Percentiles rank a stretch among this genome's conserved stretches.
Conservation (phyloP, 2,113 vertebrate genomes). For the Colinus virginianus region DNA sequence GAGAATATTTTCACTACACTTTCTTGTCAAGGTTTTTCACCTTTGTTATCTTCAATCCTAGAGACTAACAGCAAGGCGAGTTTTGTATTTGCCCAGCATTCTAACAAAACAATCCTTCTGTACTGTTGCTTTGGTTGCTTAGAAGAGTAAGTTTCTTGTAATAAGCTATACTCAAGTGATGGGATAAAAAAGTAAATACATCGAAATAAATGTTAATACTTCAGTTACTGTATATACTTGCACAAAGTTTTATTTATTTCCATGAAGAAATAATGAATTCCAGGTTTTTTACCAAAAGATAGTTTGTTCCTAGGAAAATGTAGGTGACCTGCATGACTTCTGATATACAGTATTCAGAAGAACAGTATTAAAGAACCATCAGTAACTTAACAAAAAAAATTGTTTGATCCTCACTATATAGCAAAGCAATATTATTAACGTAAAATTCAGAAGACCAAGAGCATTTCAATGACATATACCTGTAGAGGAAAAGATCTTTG, state of each 20-base stretch:
- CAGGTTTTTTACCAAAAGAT: background rate
- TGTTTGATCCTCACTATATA: background rate
- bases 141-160: background rate
- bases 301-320: background rate
- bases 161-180: background rate
- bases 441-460: background rate
- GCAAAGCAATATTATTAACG: background rate
- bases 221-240: background rate
- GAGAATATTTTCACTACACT: background rate
- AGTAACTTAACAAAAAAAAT: background rate
- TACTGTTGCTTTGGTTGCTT: background rate
- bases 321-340: background rate
- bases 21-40: background rate
- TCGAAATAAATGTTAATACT: background rate
- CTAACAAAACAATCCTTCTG: background rate
- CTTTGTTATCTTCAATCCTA: background rate
- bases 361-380: background rate
- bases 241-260: background rate
- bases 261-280: background rate
- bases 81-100: background rate
- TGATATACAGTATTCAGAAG: background rate
- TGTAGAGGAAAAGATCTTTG: constrained; percentile 99
- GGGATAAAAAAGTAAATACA: background rate
- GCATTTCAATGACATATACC: constrained; percentile 74
- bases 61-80: background rate